phyloP scores from a whole-genome alignment of 2,888 invertebrate species.

The Dioctria rufipes region DNA sequence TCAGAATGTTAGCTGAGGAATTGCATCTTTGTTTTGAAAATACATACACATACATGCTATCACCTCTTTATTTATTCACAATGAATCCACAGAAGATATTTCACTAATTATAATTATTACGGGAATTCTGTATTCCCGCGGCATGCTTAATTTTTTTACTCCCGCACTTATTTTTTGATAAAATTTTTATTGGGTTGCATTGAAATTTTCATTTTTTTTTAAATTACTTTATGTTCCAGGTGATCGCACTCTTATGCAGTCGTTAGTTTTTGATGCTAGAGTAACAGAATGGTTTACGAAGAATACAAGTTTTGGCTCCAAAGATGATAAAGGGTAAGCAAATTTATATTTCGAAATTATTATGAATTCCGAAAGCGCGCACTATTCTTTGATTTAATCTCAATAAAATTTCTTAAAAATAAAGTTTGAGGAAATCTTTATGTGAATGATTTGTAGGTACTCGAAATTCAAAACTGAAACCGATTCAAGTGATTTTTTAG shows the following conservation, averaged over 20 bases:
- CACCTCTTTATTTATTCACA: constrained; percentile 19
- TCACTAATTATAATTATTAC: too few species aligned
- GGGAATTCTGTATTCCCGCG: neutral
- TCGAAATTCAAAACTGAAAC: too few species aligned
- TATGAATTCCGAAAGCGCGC: too few species aligned
- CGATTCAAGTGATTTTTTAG: too few species aligned
- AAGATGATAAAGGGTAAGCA: constrained; percentile 81
- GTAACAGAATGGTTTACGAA: constrained; percentile 90
- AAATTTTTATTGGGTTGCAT: constrained; percentile 17
- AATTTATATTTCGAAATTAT: too few species aligned
- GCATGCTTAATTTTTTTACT: neutral
- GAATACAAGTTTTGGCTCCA: constrained; percentile 80
- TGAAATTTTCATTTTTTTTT: constrained; percentile 34
- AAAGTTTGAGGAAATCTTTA: too few species aligned
- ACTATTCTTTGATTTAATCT: too few species aligned
- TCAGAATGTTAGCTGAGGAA: constrained; percentile 71
- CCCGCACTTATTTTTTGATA: neutral
- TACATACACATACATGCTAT: constrained; percentile 23
- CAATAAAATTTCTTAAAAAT: too few species aligned
- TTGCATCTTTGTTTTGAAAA: constrained; percentile 66
- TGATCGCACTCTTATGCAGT: constrained; percentile 87
- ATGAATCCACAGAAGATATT: neutral
- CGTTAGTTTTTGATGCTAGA: constrained; percentile 89
- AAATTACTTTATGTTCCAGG: constrained; percentile 73
- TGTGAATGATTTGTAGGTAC: too few species aligned